Evolutionary conservation across 1,140 invertebrate genomes (phyloP).

Genomic region (Drosophila seguyi): DNA sequence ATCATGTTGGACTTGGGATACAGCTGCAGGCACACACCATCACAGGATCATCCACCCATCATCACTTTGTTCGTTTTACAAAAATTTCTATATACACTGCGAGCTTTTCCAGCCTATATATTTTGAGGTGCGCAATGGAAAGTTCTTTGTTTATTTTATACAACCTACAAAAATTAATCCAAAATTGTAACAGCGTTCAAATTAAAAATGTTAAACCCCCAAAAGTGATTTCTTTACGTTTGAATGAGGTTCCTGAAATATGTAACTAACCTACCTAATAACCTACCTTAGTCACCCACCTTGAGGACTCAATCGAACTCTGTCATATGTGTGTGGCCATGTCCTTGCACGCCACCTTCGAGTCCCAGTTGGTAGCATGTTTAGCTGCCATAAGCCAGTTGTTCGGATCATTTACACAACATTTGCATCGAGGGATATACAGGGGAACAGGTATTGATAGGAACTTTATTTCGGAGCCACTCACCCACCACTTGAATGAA

Average conservation of each 20-base stretch:
- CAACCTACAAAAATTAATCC: neutral
- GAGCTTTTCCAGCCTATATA: neutral
- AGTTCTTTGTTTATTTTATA: neutral
- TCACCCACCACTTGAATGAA: slow-evolving; percentile 15
- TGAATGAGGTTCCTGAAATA: neutral
- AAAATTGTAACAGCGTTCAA: slow-evolving; percentile 5
- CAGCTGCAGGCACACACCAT: too few species aligned
- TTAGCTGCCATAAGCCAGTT: slow-evolving; percentile 45
- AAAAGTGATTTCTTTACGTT: neutral
- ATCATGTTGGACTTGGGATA: neutral
- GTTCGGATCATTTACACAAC: slow-evolving; percentile 57
- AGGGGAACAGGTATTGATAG: neutral
- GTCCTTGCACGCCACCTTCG: slow-evolving; percentile 13
- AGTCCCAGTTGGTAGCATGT: slow-evolving; percentile 48
- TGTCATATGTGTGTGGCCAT: neutral
- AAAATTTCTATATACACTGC: neutral
- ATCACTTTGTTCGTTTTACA: neutral
- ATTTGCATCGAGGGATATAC: slow-evolving; percentile 34
- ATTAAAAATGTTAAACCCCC: neutral
- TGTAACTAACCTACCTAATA: neutral
- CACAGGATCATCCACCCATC: neutral
- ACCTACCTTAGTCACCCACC: neutral
- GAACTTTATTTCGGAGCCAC: neutral
- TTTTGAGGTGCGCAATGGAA: neutral
- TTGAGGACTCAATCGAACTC: slow-evolving; percentile 11